Evolutionary conservation across 2,888 invertebrate genomes (phyloP), one percentile per base, ranked within the genome.

Genomic region (Hydriomena furcata): DNA sequence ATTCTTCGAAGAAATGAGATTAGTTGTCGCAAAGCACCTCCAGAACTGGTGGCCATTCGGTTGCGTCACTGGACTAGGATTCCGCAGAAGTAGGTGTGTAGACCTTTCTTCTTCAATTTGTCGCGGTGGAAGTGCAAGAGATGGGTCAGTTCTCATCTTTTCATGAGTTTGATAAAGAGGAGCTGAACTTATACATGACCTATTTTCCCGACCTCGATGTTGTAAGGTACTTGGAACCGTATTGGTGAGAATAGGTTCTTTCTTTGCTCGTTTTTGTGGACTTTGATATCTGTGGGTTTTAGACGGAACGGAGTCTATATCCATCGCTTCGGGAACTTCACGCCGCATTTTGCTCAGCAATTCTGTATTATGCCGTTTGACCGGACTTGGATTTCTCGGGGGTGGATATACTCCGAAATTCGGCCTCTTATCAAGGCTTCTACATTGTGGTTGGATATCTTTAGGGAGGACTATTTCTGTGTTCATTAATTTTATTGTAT

Each of bases 11-110:
- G 40, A 12, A 45, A 30, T 24, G 7, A 49, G 42, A 25, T 52
- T 37, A 1, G 46, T 53, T 7, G 43, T 44, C n/a, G 51, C 44
- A 28, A 34, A 41, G 17, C 30, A 51, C 12, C 38, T 48, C 27
- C 20, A 32, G 25, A 42, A 37, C 28, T 36, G 28, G 13, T 24
- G 7, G 10, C 24, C 21, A 7, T 42, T 46, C 8, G 44, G 34
- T 20, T 47, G 42, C 31, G 8, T 52, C 12, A 17, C 0, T 20
- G 37, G 13, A 31, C 13, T 48, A 13, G 5, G 20, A 10, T 30
- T 36, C 0, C 28, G 23, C 5, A 7, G 35, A 17, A 24, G 35
- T n/a, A 32, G 3, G 1, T 6, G 10, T 12, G 7, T 10, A n/a
- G 24, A 21, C 11, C 30, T 8, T n/a, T 28, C 23, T 7, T 17